Base-by-base conservation (phyloP, 2,113 vertebrate species). In the Probosciger aterrimus region DNA sequence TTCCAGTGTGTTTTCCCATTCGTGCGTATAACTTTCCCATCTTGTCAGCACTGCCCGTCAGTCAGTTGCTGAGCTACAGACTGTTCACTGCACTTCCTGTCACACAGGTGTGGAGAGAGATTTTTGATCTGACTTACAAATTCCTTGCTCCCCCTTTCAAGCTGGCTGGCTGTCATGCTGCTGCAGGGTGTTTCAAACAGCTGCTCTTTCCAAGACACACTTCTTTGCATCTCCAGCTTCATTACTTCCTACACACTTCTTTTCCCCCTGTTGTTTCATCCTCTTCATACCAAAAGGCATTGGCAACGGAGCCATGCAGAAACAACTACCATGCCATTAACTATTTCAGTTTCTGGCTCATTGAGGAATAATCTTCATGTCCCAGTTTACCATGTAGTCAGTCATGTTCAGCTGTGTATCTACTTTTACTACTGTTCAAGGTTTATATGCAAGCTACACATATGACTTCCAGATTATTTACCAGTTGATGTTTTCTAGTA, bases 1-100 rank as follows among this genome's bases (percentile, higher is more conserved):
- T 92, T 78, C 68, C 91, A 95, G 84, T 93, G 86, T 94, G 85
- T 93, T 97, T 96, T 96, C 91, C 90, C 95, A 84, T 39, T 52
- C 0, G 2, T 82, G 91, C 35, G 1, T 90, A 28, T 9, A 93
- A 82, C 44, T 91, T 73, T 94, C 82, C 91, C 80, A 19, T 68
- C 87, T 75, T 92, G 85, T 96, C 92, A 90, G 95, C 87, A 44
- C 78, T 88, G 84, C 75, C 91, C 62, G 44, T 89, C 90, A 86
- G 70, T 88, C 65, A 81, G 84, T 41, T 50, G 49, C 75, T 93
- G 83, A 82, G 63, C 90, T 78, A 70, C 30, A 31, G 70, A 44
- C 81, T 91, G 86, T 55, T 94, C 1, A 0, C 53, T 73, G 49
- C 80, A 71, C 87, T 77, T 77, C 78, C 84, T 95, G 94, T 86